Evolutionary conservation across 1,140 invertebrate species (phyloP).

Genomic region (Drosophila murphyi): DNA sequence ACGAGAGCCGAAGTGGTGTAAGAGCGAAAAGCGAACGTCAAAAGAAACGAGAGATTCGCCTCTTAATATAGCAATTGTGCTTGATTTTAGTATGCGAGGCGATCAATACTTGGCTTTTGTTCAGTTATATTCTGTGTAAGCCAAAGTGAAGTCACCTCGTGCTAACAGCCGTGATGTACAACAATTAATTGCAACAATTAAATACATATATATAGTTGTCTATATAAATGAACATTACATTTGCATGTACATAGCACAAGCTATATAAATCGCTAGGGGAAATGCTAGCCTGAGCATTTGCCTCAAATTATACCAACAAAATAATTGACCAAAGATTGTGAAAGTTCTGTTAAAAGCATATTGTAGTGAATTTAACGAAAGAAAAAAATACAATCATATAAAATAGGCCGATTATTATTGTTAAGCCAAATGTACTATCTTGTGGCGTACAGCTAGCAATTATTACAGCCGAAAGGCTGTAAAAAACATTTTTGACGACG

Average conservation of each 20-base stretch:
- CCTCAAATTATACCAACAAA: background rate
- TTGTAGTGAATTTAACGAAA: slow-evolving; percentile 22
- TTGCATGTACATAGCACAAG: slow-evolving; percentile 12
- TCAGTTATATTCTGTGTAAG: slow-evolving; percentile 30
- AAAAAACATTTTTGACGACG: background rate
- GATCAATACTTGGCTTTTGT: slow-evolving; percentile 39
- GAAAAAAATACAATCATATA: slow-evolving; percentile 36
- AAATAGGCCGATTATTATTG: slow-evolving; percentile 54
- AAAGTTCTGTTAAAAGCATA: slow-evolving; percentile 30
- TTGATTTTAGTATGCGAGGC: slow-evolving; percentile 22
- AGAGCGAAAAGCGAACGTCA: background rate
- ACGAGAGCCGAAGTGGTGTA: background rate
- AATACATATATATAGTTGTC: slow-evolving; percentile 9
- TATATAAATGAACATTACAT: slow-evolving; percentile 15
- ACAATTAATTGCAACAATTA: slow-evolving; percentile 1
- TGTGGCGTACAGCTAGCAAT: slow-evolving; percentile 69
- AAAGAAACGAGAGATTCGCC: slow-evolving; percentile 29
- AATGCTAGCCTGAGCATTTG: slow-evolving; percentile 12
- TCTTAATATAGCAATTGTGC: background rate
- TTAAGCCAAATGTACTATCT: slow-evolving; percentile 71
- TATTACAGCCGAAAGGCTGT: slow-evolving; percentile 60
- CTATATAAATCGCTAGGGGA: slow-evolving; percentile 1
- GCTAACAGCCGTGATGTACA: slow-evolving; percentile 8
- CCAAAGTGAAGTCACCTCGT: slow-evolving; percentile 25
- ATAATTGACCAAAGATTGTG: slow-evolving; percentile 28